A percentile compares a stretch with the other conserved stretches of the same genome.
Evolutionary conservation across 2,888 invertebrate species (phyloP).

Genomic region (Amiota mariae): DNA sequence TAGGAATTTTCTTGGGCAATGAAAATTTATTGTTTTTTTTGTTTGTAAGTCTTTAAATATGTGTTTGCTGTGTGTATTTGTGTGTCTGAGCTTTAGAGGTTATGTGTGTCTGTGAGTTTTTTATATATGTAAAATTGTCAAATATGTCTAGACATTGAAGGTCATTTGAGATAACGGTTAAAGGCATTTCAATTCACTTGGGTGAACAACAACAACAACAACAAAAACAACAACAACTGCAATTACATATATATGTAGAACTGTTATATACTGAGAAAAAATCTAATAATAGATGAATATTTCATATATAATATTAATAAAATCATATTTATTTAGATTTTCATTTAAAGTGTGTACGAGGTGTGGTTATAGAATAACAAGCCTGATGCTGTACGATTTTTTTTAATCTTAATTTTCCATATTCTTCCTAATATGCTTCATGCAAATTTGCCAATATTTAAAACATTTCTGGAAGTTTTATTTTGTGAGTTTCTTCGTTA

Average conservation of each 20-base stretch:
- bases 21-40: conserved; percentile 38
- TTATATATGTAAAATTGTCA: conserved; percentile 56
- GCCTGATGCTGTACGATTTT: no score
- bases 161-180: conserved; percentile 55
- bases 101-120: conserved; percentile 32
- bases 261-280: no score
- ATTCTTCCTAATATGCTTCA: no score
- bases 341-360: no score
- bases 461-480: no score
- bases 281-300: no score
- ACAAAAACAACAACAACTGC: background rate
- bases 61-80: conserved; percentile 38
- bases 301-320: no score
- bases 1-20: conserved; percentile 41
- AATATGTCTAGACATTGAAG: conserved; percentile 65
- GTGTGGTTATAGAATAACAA: no score
- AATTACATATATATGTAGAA: background rate
- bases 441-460: no score
- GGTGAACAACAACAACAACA: background rate
- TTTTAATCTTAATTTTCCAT: no score
- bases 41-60: conserved; percentile 10
- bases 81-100: conserved; percentile 24
- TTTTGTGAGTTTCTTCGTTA: no score
- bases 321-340: no score
- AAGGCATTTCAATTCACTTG: conserved; percentile 39